Evolutionary conservation across 1,140 invertebrate species (phyloP), one percentile per base, ranked within the genome.

Genomic region (Pygmarrhopalites habei): DNA sequence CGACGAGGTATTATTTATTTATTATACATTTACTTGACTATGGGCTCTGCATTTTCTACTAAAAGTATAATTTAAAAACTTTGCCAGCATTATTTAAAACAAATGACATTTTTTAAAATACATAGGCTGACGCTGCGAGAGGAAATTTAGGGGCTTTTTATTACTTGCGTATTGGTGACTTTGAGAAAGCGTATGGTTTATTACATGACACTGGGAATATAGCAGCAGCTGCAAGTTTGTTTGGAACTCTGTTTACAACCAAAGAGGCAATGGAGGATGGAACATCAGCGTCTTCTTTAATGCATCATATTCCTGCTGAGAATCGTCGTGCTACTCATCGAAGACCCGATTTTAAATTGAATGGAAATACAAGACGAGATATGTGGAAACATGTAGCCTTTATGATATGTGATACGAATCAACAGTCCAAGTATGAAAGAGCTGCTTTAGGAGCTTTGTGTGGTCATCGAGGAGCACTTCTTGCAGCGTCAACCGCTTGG

Each of bases 1-100:
- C 53, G 94, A 98, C 75, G 81, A 80, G 72, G 88, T 79, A 72
- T 60, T 28, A 35, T 43, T 3, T 2, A 43, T 60, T 52, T 60
- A 28, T 28, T 25, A 26, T 7, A 3, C 1, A 35, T 23, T 61
- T 61, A 26, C 29, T 14, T n/a, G 7, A 26, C 21, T 53, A n/a
- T 25, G 3, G 26, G 10, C 28, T 30, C 15, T 23, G 28, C 15
- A 23, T 28, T 26, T 26, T 49, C 7, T 10, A 7, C 14, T 10
- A 10, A 49, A 10, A 12, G 14, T 12, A 14, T 15, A 10, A 49
- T 12, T 15, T 58, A 10, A 7, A 4, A n/a, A 41, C 39, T 58
- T 5, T n/a, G 15, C 4, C 19, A 39, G 21, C 29, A 60, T 47
- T n/a, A 12, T 41, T n/a, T 41, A n/a, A n/a, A 41, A 41, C 39